Conservation (phyloP, 2,113 vertebrate genomes). For the Gopherus flavomarginatus region DNA sequence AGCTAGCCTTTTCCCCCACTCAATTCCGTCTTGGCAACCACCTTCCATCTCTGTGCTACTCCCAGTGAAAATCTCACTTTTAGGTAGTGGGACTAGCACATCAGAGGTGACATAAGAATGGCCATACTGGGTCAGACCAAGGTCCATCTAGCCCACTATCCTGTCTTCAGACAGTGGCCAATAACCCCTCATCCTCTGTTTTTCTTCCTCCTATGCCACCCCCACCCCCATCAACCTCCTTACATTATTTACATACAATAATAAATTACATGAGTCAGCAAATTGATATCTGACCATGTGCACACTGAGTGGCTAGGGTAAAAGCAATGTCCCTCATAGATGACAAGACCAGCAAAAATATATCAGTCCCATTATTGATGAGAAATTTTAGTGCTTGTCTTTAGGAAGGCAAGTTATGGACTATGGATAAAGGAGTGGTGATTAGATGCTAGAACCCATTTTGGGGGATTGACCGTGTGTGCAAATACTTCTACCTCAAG, state of each 20-base stretch:
- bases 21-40: background rate
- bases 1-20: background rate
- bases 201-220: background rate
- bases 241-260: background rate
- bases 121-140: no score
- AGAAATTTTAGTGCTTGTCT: background rate
- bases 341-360: background rate
- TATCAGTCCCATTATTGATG: background rate
- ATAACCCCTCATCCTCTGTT: background rate
- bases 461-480: background rate
- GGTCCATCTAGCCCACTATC: no score
- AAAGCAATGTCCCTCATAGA: rapidly evolving
- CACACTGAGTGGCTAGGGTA: background rate
- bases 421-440: background rate
- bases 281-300: background rate
- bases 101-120: background rate
- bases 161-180: no score
- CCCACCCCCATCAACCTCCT: background rate
- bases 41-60: background rate
- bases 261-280: background rate
- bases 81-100: background rate
- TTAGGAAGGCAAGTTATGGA: background rate
- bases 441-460: background rate
- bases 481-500: background rate
- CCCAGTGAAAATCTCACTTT: rapidly evolving